These are phyloP conservation scores for Oncorhynchus masou DNA, from an alignment of 2,113 vertebrate species.

Conservation along the genomic window DNA sequence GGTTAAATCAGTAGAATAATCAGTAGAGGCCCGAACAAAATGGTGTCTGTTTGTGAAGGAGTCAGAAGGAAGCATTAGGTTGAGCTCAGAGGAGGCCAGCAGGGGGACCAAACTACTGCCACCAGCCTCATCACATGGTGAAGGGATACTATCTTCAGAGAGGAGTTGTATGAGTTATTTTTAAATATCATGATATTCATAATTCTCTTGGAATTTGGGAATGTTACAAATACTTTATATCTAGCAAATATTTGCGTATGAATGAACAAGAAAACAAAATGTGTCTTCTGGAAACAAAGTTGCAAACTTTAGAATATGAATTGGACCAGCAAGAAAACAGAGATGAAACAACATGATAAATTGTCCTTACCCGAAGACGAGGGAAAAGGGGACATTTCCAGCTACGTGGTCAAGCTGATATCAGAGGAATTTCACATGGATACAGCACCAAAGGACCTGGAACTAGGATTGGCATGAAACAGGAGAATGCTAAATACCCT, in stretches of 20 bases:
- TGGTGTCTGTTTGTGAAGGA: not conserved
- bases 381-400: no score
- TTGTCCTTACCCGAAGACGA: not conserved
- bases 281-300: not conserved
- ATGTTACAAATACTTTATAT: no score
- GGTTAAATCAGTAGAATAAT: not conserved
- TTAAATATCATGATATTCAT: no score
- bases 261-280: no score
- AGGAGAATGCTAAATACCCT: no score
- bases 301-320: not conserved
- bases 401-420: no score
- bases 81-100: conserved; percentile 22
- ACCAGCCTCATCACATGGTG: conserved; percentile 58
- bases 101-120: conserved; percentile 45
- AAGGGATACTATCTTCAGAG: conserved; percentile 43
- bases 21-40: not conserved
- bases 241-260: no score
- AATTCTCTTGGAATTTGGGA: no score
- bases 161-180: not conserved
- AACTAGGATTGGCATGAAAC: no score
- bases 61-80: conserved; percentile 25
- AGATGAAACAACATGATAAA: no score
- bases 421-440: no score
- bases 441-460: no score
- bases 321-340: not conserved